phyloP scores from a whole-genome alignment of 2,113 vertebrate genomes.

The western clawed frog (Xenopus tropicalis) region DNA sequence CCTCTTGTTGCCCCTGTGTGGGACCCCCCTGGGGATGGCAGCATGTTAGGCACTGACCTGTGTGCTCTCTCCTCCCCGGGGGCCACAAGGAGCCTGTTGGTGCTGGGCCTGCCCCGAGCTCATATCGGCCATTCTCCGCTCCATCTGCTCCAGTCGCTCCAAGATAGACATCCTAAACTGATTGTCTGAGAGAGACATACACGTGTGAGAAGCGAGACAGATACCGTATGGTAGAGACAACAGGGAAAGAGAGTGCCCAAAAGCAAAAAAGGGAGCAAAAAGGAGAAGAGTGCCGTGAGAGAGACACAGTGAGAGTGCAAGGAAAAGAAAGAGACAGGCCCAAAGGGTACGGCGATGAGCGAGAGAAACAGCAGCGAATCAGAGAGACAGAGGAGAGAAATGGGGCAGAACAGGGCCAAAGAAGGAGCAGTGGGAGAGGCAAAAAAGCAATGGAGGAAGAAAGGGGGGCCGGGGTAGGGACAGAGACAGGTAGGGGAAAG shows the following conservation, averaged over 20 bases:
- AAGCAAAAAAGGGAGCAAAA: background rate
- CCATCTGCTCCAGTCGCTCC: constrained; percentile 76
- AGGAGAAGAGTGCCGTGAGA: too few species aligned
- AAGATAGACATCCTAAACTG: constrained; percentile 78
- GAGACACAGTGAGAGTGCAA: too few species aligned
- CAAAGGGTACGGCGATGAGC: too few species aligned
- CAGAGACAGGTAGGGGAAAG: background rate
- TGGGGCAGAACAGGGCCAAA: too few species aligned
- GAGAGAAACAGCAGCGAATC: background rate
- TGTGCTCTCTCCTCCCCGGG: background rate
- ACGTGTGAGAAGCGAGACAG: constrained; percentile 24
- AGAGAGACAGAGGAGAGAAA: background rate
- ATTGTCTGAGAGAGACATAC: constrained; percentile 59
- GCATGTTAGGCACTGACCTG: background rate
- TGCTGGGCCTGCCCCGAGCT: constrained; percentile 51
- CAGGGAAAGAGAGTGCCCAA: constrained; percentile 1
- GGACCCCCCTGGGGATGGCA: too few species aligned
- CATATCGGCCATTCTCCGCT: constrained; percentile 71
- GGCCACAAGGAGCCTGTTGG: constrained; percentile 42
- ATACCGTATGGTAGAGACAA: background rate
- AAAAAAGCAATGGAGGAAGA: too few species aligned
- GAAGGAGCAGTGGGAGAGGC: background rate
- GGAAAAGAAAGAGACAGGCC: too few species aligned
- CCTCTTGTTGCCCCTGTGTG: too few species aligned
- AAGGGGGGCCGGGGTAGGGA: background rate